Conservation (phyloP, 2,888 invertebrate species). For the Apodemia mormo region DNA sequence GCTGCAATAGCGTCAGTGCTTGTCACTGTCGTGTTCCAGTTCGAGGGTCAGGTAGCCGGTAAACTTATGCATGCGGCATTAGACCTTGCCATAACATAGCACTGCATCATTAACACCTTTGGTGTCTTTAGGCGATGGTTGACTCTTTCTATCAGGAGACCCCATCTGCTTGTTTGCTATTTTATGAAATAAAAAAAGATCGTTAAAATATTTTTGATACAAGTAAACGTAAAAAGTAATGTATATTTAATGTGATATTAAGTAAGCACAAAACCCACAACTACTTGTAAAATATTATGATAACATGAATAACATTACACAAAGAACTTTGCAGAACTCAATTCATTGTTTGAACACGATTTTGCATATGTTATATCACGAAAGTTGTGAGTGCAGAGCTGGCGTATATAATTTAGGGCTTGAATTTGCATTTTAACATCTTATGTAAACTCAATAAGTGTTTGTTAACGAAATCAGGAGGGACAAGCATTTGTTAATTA, state of each 20-base stretch:
- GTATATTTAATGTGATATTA: background rate
- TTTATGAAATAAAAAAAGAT: too few species aligned
- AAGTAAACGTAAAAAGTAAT: too few species aligned
- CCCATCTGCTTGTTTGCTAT: too few species aligned
- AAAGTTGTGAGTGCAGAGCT: constrained; percentile 12
- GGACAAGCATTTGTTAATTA: constrained; percentile 34
- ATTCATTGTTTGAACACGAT: constrained; percentile 18
- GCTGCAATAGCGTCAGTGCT: too few species aligned
- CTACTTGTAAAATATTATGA: constrained; percentile 22
- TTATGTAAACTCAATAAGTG: constrained; percentile 26
- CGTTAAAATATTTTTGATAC: too few species aligned
- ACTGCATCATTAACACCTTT: too few species aligned
- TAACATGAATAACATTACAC: constrained; percentile 15
- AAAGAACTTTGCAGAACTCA: constrained; percentile 19
- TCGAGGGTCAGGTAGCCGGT: too few species aligned
- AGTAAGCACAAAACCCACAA: background rate
- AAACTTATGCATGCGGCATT: too few species aligned
- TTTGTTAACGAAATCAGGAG: constrained; percentile 31
- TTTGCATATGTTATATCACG: constrained; percentile 8
- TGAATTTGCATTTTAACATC: constrained; percentile 25
- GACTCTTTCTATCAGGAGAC: too few species aligned
- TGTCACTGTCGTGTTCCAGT: too few species aligned
- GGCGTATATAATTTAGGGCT: constrained; percentile 20
- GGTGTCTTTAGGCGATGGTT: too few species aligned
- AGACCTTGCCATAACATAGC: too few species aligned